phyloP scores from a whole-genome alignment of 1,140 invertebrate species.

The Leptopilina clavipes region DNA sequence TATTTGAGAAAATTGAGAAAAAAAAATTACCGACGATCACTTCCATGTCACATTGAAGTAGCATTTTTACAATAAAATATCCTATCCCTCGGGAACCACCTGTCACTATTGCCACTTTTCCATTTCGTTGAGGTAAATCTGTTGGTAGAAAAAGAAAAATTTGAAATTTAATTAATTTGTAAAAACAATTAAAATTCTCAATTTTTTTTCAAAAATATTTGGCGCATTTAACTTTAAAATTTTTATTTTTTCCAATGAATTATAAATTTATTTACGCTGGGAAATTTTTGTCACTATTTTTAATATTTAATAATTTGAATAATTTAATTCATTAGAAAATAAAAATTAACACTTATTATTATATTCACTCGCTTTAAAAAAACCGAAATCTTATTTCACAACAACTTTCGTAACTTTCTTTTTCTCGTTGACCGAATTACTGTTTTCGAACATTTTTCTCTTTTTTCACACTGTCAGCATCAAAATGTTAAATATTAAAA shows the following conservation, averaged over 20 bases:
- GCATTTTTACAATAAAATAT: constrained; percentile 84
- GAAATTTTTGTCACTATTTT: no score
- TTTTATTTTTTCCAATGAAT: no score
- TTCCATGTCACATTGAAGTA: constrained; percentile 86
- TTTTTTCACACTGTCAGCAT: not conserved
- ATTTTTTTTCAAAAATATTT: constrained; percentile 22
- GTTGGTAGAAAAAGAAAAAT: not conserved
- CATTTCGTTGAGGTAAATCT: constrained; percentile 77
- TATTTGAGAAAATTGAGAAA: constrained; percentile 38
- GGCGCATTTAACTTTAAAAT: no score
- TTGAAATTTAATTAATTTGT: constrained; percentile 51
- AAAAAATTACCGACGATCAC: constrained; percentile 85
- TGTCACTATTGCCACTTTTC: constrained; percentile 88
- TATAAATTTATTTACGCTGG: not conserved
- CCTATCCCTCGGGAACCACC: constrained; percentile 93
- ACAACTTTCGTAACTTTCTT: constrained; percentile 30
- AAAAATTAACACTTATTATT: not conserved
- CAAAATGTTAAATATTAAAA: not conserved
- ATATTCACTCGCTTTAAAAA: not conserved
- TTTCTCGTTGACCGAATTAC: constrained; percentile 23
- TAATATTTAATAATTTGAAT: constrained; percentile 17
- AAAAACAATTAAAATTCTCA: constrained; percentile 41
- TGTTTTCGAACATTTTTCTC: not conserved
- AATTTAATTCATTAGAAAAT: not conserved
- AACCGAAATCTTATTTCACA: not conserved